Percentiles rank a stretch among this genome's conserved stretches.
Evolutionary conservation across 2,797 vertebrate species (phyloP).

Genomic region (Dendrocincla tyrannina): DNA sequence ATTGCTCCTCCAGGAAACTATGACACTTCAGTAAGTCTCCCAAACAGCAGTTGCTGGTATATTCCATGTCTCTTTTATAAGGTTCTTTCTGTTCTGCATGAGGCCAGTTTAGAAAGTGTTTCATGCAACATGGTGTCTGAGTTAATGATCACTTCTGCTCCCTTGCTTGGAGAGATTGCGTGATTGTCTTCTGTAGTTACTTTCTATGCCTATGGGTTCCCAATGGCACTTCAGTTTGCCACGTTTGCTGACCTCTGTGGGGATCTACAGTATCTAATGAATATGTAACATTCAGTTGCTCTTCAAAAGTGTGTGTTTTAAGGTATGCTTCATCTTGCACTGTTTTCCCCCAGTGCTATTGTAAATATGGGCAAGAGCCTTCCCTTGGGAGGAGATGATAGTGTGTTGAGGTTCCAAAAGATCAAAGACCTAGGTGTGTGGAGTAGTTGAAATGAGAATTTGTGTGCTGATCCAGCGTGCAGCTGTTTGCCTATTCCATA

Average conservation of each 20-base stretch:
- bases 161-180: background rate
- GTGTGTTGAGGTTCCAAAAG: background rate
- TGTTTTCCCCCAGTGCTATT: background rate
- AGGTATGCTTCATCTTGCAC: background rate
- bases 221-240: background rate
- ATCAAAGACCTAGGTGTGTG: background rate
- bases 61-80: background rate
- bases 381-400: accelerated
- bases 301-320: background rate
- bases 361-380: background rate
- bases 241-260: background rate
- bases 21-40: conserved; percentile 81
- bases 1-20: conserved; percentile 92
- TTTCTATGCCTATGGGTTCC: background rate
- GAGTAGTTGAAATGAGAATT: background rate
- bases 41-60: background rate
- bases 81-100: background rate
- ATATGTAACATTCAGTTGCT: background rate
- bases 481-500: background rate
- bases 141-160: background rate
- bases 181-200: background rate
- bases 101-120: background rate
- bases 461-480: accelerated
- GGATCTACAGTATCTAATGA: background rate
- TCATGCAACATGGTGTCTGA: background rate